Evolutionary conservation across 2,113 vertebrate species (phyloP), one percentile per base, ranked within the genome.

Genomic region (Labeo catla): DNA sequence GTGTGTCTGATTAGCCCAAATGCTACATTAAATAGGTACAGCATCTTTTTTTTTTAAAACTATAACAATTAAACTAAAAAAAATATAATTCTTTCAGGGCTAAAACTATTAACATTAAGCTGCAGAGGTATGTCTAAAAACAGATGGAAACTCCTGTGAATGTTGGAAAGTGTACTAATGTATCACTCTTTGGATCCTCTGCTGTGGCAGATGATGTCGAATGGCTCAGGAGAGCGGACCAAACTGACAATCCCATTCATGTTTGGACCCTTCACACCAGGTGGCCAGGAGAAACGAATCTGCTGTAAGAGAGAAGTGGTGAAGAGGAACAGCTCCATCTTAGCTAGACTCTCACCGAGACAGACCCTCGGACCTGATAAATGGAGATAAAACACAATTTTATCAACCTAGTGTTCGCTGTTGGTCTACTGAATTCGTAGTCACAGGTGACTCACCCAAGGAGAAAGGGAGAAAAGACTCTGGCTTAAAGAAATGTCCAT

Each of bases 271-370:
- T 47, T 83, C 15, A 85, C 89, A 54, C 49, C 82, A 0, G 28
- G 45, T 0, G 93, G 91, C 0, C 84, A 43, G 70, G 73, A 93
- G 89, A 96, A 91, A 54, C 88, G 93, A 85, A 95, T 94, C 12
- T 90, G 92, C 91, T 96, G 95, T 13, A 95, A 36, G 47, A 95
- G 89, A 47, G 86, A 61, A 0, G 91, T 92, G 90, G 96, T 93
- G 91, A 95, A 94, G 83, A 96, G 89, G 79, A 96, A 96, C 65
- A 96, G 89, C 82, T 96, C 95, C 0, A 91, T 11, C 16, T 86
- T 94, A 0, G 94, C 96, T 82, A 96, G 54, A 52, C 87, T 6
- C 86, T 96, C 94, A 0, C 96, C 95, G 2, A 89, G 93, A 91
- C 96, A 96, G 4, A 39, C 23, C 3, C 94, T 91, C 13, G 93